Conservation (phyloP, 1,140 invertebrate genomes). For the Megalopta genalis region DNA sequence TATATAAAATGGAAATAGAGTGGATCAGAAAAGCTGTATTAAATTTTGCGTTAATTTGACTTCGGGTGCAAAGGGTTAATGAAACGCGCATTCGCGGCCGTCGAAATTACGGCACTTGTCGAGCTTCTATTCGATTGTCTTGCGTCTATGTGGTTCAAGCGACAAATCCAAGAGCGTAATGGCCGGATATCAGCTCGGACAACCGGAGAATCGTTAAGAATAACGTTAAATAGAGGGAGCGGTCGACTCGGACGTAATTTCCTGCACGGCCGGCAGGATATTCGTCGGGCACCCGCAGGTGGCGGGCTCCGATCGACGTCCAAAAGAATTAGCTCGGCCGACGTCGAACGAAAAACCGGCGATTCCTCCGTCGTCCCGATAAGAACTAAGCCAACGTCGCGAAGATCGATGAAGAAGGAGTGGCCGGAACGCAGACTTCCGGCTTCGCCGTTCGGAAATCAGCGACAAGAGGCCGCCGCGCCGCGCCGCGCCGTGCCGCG, state of each 20-base stretch:
- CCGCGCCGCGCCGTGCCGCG: too few relatives aligned
- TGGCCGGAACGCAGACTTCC: constrained; percentile 6
- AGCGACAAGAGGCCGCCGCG: background rate
- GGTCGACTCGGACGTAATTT: background rate
- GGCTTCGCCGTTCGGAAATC: constrained; percentile 10
- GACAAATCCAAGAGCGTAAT: too few relatives aligned
- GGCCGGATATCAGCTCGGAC: too few relatives aligned
- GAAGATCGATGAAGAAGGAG: constrained; percentile 24
- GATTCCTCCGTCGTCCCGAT: background rate
- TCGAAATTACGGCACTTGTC: too few relatives aligned
- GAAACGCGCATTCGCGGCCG: too few relatives aligned
- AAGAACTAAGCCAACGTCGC: background rate
- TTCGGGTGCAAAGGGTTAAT: too few relatives aligned
- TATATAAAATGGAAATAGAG: too few relatives aligned
- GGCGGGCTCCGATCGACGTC: background rate
- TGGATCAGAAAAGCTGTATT: too few relatives aligned
- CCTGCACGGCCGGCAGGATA: background rate
- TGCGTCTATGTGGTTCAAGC: too few relatives aligned
- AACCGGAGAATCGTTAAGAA: background rate
- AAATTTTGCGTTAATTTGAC: too few relatives aligned
- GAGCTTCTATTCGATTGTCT: too few relatives aligned
- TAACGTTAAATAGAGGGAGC: background rate
- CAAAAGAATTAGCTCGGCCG: background rate
- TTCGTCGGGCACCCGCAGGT: background rate
- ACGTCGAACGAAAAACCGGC: background rate